phyloP scores from a whole-genome alignment of 2,797 vertebrate genomes.

The Glossophaga mutica region DNA sequence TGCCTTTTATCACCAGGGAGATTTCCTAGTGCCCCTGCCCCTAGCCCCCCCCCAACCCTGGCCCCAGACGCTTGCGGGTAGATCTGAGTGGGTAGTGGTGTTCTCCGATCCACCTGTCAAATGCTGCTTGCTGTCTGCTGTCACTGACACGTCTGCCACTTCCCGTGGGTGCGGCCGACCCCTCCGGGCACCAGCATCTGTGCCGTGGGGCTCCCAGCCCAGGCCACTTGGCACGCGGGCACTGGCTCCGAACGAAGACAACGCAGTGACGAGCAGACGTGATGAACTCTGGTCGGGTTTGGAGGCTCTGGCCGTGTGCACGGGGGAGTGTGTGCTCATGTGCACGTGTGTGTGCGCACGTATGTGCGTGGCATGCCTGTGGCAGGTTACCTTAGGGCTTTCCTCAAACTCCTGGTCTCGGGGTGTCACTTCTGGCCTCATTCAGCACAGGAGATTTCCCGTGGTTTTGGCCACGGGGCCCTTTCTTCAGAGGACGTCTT shows the following conservation, averaged over 20 bases:
- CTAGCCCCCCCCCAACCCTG: too few relatives aligned
- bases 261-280: too few relatives aligned
- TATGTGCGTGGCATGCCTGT: too few relatives aligned
- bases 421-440: not conserved
- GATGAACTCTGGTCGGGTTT: not conserved
- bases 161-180: not conserved
- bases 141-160: not conserved
- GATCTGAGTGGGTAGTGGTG: not conserved
- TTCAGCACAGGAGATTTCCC: rapidly evolving
- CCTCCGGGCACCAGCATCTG: not conserved
- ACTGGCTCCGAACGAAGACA: not conserved
- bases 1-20: not conserved
- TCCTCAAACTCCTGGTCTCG: not conserved
- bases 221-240: rapidly evolving
- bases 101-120: not conserved
- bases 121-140: not conserved
- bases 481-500: not conserved
- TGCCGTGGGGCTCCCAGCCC: not conserved
- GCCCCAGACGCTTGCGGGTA: too few relatives aligned
- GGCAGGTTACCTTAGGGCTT: not conserved
- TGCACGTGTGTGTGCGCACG: too few relatives aligned
- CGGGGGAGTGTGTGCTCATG: not conserved
- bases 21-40: not conserved
- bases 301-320: too few relatives aligned
- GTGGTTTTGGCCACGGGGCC: not conserved